Conservation (phyloP, 2,113 vertebrate genomes). For the Melanotaenia duboulayi region DNA sequence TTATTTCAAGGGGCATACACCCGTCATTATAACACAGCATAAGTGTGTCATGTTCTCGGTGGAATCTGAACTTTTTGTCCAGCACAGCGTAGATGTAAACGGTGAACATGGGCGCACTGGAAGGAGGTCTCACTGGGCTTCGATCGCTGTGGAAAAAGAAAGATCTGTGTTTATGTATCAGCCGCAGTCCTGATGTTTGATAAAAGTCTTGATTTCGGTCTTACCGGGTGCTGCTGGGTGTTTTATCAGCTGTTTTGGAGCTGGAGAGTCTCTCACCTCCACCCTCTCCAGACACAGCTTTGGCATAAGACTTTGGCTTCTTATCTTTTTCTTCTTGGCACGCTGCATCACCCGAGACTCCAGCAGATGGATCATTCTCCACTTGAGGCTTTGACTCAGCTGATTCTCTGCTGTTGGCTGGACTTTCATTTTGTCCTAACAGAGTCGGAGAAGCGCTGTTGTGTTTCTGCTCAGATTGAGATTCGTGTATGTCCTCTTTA, state of each 20-base stretch:
- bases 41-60: not conserved
- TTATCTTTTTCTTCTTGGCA: not conserved
- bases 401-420: not conserved
- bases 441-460: not conserved
- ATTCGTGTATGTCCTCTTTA: rapidly evolving
- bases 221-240: constrained; percentile 14
- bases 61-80: constrained; percentile 73
- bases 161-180: rapidly evolving
- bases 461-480: not conserved
- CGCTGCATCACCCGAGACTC: not conserved
- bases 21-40: rapidly evolving
- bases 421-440: not conserved
- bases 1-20: not conserved
- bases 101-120: constrained; percentile 52
- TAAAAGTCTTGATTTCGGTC: not conserved
- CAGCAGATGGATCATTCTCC: not conserved
- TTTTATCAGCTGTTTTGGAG: not conserved
- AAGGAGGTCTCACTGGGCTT: constrained; percentile 39
- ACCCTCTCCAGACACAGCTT: not conserved
- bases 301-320: constrained; percentile 27
- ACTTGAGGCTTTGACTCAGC: constrained; percentile 13
- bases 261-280: constrained; percentile 4
- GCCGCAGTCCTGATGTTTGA: rapidly evolving
- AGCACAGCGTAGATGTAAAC: constrained; percentile 75
- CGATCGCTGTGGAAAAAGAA: constrained; percentile 45